Base-by-base conservation (phyloP, 2,888 invertebrate species). In the Tanaodytes sp. region DNA sequence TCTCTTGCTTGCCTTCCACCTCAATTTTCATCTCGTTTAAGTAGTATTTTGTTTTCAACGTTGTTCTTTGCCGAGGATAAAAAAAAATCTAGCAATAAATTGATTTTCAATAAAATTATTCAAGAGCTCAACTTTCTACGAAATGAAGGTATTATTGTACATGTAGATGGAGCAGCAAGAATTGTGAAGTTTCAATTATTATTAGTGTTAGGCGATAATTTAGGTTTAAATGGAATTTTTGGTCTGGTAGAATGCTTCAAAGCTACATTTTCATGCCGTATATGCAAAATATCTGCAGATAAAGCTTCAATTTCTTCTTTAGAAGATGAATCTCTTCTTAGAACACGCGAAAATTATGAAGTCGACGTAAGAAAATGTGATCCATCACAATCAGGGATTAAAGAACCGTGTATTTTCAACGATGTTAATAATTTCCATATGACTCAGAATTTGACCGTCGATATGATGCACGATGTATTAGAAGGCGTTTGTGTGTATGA, bases 41-140 rank as follows among this genome's bases (percentile, higher is more conserved):
- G 36, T 6, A 55, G 43, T 12, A 36, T 55, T 15, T 19, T 55
- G 20, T 55, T 55, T 55, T 15, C 36, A 9, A 14, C 20, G 1
- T 11, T 55, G 1, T 36, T 55, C 20, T 19, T 43, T 19, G 18
- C 20, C 15, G 11, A 8, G 1, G 36, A 45, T 36, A 43, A 31
- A 30, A 18, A 54, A 16, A 16, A 30, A 6, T 19, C 6, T 0
- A 12, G 11, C 2, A 54, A 54, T 9, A 23, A 54, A 5, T 18
- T 18, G 19, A 33, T 42, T 19, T 54, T 54, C 31, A n/a, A 4
- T 12, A 1, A 9, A 19, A 14, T 54, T 1, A 31, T 54, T 18
- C 18, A 54, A 12, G 55, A 55, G 36, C n/a, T 55, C 0, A 55
- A 55, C 43, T 55, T 55, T 55, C 30, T 55, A 23, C 42, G 12